Evolutionary conservation across 2,888 invertebrate genomes (phyloP), one percentile per base, ranked within the genome.

Genomic region (Amiota mariae): DNA sequence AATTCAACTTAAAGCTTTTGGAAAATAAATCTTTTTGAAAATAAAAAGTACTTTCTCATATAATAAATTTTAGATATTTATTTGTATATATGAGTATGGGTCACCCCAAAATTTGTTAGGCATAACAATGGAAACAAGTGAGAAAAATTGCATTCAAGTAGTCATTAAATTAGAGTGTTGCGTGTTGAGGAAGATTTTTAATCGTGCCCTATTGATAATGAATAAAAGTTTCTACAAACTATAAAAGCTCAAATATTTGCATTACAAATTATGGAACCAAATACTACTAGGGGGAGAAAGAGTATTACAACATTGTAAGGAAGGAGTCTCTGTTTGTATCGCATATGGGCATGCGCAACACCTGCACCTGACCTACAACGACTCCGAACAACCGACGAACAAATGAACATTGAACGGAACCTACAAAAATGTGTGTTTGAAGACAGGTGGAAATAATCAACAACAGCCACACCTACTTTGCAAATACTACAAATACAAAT

Each of bases 1-100:
- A 36, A 36, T 36, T 24, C 24, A 3, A 24, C 36, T 36, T 36
- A 2, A 36, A 24, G 24, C 3, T 1, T 24, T 24, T 24, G 63
- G 48, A 67, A 46, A 72, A 72, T 68, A 75, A 74, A 71, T 59
- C 67, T 66, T 56, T 70, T 71, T 67, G 61, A 36, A 24, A 24
- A 36, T 36, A 36, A 36, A 36, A 6, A 4, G 36, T 36, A 36
- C 36, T 36, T 36, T 36, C 6, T 36, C 36, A 36, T 36, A 36
- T 6, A 36, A 36, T 36, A 36, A 36, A 36, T 36, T 36, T 36
- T 36, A 36, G 6, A 36, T 36, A 36, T 36, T 36, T 36, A 24
- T 24, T 36, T 36, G 0, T 36, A 1, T 36, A 36, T 36, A 6
- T 36, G 36, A 36, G 36, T 36, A 6, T 36, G 36, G 36, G 36